Conservation (phyloP, 1,140 invertebrate genomes). For the Charaxes varanes region DNA sequence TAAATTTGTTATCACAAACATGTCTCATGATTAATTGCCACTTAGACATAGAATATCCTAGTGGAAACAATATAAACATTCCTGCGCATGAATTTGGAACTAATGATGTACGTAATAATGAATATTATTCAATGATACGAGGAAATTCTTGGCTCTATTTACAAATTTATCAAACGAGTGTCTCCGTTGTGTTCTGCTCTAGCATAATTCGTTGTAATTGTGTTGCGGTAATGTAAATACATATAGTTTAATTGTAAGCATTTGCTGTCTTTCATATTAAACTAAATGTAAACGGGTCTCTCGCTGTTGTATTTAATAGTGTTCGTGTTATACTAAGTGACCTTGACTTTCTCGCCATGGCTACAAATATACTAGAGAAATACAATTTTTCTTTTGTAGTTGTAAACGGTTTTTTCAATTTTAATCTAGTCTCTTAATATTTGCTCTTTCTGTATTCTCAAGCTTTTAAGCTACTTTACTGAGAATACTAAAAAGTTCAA, state of each 20-base stretch:
- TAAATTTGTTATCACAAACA: conserved; percentile 1
- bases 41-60: neutral
- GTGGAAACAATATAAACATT: neutral
- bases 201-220: conserved; percentile 13
- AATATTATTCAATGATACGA: neutral
- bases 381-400: too few relatives aligned
- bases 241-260: conserved; percentile 1
- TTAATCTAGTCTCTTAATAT: too few relatives aligned
- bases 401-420: too few relatives aligned
- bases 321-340: too few relatives aligned
- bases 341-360: too few relatives aligned
- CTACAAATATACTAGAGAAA: too few relatives aligned
- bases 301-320: neutral
- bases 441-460: too few relatives aligned
- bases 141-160: neutral
- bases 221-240: conserved; percentile 7
- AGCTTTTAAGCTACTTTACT: too few relatives aligned
- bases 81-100: neutral
- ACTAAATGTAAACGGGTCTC: neutral
- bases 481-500: too few relatives aligned
- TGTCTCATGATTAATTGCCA: conserved; percentile 6
- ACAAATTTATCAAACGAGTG: conserved; percentile 1
- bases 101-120: neutral
- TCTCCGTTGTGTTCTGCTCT: conserved; percentile 5
- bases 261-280: conserved; percentile 1